Conservation (phyloP, 2,113 vertebrate genomes). For the Zapus hudsonius region DNA sequence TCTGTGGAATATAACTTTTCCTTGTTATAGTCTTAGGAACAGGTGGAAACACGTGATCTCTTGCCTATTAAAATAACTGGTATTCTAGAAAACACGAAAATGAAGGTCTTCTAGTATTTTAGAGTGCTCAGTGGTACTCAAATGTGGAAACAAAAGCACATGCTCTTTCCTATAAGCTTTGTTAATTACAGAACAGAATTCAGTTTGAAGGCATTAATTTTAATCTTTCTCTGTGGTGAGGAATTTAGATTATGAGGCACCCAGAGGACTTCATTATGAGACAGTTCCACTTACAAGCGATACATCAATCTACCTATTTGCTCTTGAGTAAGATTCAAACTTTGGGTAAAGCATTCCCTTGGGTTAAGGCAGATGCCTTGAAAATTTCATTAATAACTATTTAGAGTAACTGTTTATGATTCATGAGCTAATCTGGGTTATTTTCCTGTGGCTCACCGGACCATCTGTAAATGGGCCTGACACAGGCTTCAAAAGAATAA, state of each 20-base stretch:
- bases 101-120: slow-evolving; percentile 12
- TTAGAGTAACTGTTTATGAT: slow-evolving; percentile 76
- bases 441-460: slow-evolving; percentile 69
- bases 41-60: neutral
- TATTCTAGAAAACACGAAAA: slow-evolving; percentile 1
- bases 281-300: slow-evolving; percentile 60
- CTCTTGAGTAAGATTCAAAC: slow-evolving; percentile 71
- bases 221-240: slow-evolving; percentile 53
- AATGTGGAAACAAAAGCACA: slow-evolving; percentile 13
- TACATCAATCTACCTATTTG: slow-evolving; percentile 67
- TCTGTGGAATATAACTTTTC: slow-evolving; percentile 11
- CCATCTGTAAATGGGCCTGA: slow-evolving; percentile 75
- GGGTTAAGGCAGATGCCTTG: slow-evolving; percentile 63
- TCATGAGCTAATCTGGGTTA: slow-evolving; percentile 71
- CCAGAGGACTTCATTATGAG: slow-evolving; percentile 76
- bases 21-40: neutral
- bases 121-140: neutral
- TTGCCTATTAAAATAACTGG: neutral
- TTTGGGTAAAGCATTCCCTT: slow-evolving; percentile 71
- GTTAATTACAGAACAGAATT: slow-evolving; percentile 65
- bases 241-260: slow-evolving; percentile 66
- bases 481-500: slow-evolving; percentile 73
- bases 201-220: slow-evolving; percentile 68
- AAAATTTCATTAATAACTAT: slow-evolving; percentile 75
- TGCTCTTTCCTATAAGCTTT: slow-evolving; percentile 23